A percentile compares a stretch with the other conserved stretches of the same genome.
Evolutionary conservation across 2,888 invertebrate genomes (phyloP).

Genomic region (Limenitis arthemis): DNA sequence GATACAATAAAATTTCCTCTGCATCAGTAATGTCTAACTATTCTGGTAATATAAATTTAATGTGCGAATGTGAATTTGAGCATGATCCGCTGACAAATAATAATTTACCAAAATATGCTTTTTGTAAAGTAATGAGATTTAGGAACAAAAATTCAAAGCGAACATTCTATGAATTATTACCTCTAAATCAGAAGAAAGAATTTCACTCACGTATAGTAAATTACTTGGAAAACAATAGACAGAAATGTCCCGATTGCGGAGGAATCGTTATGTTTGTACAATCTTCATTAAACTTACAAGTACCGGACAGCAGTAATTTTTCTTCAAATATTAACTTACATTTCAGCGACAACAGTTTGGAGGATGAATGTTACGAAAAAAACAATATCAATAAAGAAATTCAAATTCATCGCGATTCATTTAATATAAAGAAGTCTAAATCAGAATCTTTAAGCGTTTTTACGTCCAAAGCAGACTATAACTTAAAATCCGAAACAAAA

Average conservation of each 20-base stretch:
- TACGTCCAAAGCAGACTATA: slow-evolving; percentile 18
- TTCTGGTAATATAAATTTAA: slow-evolving; percentile 29
- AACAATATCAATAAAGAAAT: too few relatives aligned
- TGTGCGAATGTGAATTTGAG: slow-evolving; percentile 54
- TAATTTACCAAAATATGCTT: slow-evolving; percentile 66
- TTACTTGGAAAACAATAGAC: slow-evolving; percentile 62
- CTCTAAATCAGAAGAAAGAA: slow-evolving; percentile 68
- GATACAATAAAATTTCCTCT: slow-evolving; percentile 30
- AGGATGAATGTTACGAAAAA: too few relatives aligned
- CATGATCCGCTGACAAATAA: slow-evolving; percentile 42
- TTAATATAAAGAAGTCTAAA: slow-evolving; percentile 16
- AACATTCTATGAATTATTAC: slow-evolving; percentile 68
- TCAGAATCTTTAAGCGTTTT: slow-evolving; percentile 21
- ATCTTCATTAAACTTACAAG: slow-evolving; percentile 33
- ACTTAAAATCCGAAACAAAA: slow-evolving; percentile 10
- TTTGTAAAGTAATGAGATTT: slow-evolving; percentile 72
- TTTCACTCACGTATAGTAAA: slow-evolving; percentile 67
- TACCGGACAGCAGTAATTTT: slow-evolving; percentile 8
- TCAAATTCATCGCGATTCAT: not conserved
- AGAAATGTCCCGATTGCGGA: slow-evolving; percentile 66
- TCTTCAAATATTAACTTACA: slow-evolving; percentile 1
- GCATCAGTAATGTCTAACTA: slow-evolving; percentile 25
- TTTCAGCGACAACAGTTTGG: too few relatives aligned
- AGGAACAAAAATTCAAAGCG: slow-evolving; percentile 61
- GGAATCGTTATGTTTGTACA: slow-evolving; percentile 51